Base-by-base conservation (phyloP, 2,888 invertebrate species). In the Lathronympha strigana region DNA sequence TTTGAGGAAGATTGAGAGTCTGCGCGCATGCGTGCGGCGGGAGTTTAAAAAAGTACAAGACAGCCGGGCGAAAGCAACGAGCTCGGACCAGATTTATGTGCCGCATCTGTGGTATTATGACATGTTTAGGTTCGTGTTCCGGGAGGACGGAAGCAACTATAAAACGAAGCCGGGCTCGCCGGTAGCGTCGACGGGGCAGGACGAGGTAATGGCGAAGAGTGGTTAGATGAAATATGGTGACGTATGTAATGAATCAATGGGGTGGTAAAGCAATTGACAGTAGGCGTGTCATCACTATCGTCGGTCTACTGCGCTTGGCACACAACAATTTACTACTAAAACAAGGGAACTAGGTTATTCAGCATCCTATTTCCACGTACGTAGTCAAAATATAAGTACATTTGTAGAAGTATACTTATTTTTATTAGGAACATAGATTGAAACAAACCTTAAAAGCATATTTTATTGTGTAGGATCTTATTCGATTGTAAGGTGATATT, bases 81-180 rank as follows among this genome's bases (percentile, higher is more conserved):
- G 67, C 4, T 77, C 78, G 0, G 81, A 82, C 0, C 86, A 87
- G 8, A 63, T 86, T 0, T 87, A 88, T 63, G 76, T 75, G 2
- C 90, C 90, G 4, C 81, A 84, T 57, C 71, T 90, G 38, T 90
- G 90, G 90, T 90, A 90, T 67, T 90, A 88, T 71, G 77, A 84
- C 21, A 66, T 84, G 71, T 79, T 87, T 47, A 78, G 83, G 11
- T 90, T 89, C 64, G 78, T 88, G 54, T 83, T 88, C 55, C 75
- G 73, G 1, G 79, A 82, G 0, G 79, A 80, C 0, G 76, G 75
- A 1, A 68, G 53, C 25, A 67, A 69, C 25, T 64, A 63, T 36
- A 73, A 73, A 49, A 45, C 61, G 28, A 79, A 72, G 70, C 62
- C 67, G 19, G 61, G 57, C 61, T 61, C 63, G 61, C 31, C 71